phyloP scores from a whole-genome alignment of 2,888 invertebrate genomes.

The Formica aserva region DNA sequence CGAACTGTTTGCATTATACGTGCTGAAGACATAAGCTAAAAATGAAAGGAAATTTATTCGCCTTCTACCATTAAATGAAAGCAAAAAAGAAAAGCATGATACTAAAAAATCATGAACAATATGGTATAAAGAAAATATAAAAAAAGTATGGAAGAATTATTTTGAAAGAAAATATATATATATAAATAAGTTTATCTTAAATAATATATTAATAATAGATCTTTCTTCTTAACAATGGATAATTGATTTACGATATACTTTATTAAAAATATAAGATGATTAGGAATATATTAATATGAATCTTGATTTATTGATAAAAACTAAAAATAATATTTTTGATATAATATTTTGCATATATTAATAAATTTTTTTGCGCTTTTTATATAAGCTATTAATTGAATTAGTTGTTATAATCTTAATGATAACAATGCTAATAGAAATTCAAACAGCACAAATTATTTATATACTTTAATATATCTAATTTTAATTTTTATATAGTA shows the following conservation, averaged over 20 bases:
- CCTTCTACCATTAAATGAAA: not conserved
- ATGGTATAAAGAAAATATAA: not conserved
- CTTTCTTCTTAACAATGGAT: not conserved
- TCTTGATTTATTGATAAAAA: not conserved
- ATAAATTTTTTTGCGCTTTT: not conserved
- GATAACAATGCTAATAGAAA: not conserved
- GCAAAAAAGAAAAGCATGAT: not conserved
- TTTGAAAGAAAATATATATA: not conserved
- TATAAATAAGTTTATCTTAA: not conserved
- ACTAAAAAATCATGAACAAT: not conserved
- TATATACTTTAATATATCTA: not conserved
- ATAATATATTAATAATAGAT: not conserved
- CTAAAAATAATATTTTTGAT: not conserved
- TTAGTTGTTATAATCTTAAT: constrained; percentile 7
- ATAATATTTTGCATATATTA: not conserved
- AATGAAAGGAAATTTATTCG: not conserved
- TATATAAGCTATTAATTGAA: not conserved
- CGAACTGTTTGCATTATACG: constrained; percentile 50
- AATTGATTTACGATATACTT: not conserved
- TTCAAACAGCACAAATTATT: not conserved
- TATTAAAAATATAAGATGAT: not conserved
- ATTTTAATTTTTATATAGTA: not conserved
- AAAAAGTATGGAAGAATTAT: constrained; percentile 20
- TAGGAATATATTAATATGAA: not conserved
- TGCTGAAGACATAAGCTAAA: constrained; percentile 23